These are phyloP conservation scores for Volucella bombylans DNA, from an alignment of 2,888 invertebrate species.

Conservation along the genomic window DNA sequence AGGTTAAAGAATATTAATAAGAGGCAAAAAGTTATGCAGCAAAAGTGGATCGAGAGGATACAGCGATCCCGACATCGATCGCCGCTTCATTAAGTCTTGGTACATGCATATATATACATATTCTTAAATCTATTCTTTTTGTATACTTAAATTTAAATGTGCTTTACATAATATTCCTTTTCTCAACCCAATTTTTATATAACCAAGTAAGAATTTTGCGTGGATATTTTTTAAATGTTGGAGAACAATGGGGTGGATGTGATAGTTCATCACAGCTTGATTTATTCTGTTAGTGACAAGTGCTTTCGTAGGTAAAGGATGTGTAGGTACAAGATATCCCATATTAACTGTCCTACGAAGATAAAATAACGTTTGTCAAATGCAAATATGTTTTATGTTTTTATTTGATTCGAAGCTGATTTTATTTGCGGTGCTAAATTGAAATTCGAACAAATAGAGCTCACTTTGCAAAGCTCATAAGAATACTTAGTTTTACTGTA, in stretches of 20 bases:
- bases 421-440: conserved; percentile 17
- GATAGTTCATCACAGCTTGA: conserved; percentile 63
- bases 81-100: too few species aligned
- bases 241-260: conserved; percentile 58
- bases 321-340: conserved; percentile 23
- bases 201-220: conserved; percentile 32
- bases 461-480: not conserved
- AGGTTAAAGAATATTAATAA: too few species aligned
- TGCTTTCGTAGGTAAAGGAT: conserved; percentile 51
- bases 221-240: conserved; percentile 53
- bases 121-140: not conserved
- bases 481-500: too few species aligned
- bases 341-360: conserved; percentile 58
- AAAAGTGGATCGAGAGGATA: too few species aligned
- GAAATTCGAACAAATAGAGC: conserved; percentile 7
- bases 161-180: conserved; percentile 12
- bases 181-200: conserved; percentile 27
- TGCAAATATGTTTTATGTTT: conserved; percentile 60
- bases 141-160: conserved; percentile 38
- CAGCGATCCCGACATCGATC: too few species aligned
- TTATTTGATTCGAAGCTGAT: conserved; percentile 48
- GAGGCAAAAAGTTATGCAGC: too few species aligned
- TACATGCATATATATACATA: not conserved
- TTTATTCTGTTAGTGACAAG: conserved; percentile 68
- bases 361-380: conserved; percentile 62